A percentile compares a stretch with the other conserved stretches of the same genome.
Conservation (phyloP, 2,888 invertebrate species). For the Hyles lineata region DNA sequence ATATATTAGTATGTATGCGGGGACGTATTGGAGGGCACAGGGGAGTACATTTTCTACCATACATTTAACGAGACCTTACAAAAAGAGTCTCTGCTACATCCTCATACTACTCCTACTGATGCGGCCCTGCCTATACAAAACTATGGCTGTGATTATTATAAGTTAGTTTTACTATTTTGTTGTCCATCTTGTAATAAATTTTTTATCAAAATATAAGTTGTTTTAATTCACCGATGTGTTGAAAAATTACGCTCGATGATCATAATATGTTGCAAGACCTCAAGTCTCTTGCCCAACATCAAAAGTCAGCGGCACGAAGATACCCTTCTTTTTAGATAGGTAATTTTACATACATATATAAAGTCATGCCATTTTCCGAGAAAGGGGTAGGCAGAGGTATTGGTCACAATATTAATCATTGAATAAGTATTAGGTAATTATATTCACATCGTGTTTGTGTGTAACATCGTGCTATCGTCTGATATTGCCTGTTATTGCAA, state of each 20-base stretch:
- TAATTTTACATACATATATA: no score
- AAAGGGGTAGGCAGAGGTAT: no score
- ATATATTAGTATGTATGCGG: slow-evolving; percentile 21
- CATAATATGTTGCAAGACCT: no score
- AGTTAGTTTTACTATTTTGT: slow-evolving; percentile 30
- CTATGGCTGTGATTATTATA: slow-evolving; percentile 50
- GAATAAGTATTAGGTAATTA: slow-evolving; percentile 16
- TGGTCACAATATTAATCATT: neutral
- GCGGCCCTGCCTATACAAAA: slow-evolving; percentile 31
- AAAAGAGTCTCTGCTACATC: no score
- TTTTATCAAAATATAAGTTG: slow-evolving; percentile 13
- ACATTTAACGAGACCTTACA: no score
- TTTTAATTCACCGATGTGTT: neutral
- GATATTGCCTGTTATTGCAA: slow-evolving; percentile 37
- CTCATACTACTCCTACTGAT: no score
- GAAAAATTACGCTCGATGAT: no score
- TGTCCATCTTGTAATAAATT: slow-evolving; percentile 12
- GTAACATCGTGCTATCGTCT: slow-evolving; percentile 28
- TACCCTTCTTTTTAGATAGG: no score
- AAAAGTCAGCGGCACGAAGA: no score
- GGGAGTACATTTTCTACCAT: no score
- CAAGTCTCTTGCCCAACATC: no score
- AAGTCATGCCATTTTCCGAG: no score
- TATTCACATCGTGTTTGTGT: slow-evolving; percentile 1
- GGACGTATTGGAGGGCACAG: neutral